Percentiles rank a stretch among this genome's conserved stretches.
Evolutionary conservation across 2,888 invertebrate genomes (phyloP).

Genomic region (Trissolcus japonicus): DNA sequence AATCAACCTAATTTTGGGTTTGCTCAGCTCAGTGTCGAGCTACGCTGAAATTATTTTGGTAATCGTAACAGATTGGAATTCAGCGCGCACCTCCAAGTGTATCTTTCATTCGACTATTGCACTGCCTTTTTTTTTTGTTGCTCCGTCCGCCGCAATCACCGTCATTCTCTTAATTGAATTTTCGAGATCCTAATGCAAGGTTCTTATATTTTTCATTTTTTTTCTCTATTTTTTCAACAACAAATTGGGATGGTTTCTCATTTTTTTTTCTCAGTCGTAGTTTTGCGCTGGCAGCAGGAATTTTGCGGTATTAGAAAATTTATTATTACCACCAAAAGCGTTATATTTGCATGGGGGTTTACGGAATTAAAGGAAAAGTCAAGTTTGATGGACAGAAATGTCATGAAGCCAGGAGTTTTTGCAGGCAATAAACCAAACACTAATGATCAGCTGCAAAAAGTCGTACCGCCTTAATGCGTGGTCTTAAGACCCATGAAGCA

Average conservation of each 20-base stretch:
- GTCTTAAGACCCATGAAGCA: conserved; percentile 44
- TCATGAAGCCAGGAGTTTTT: conserved; percentile 2
- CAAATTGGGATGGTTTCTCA: too few relatives aligned
- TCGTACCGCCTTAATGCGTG: conserved; percentile 61
- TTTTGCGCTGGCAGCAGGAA: too few relatives aligned
- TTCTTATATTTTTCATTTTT: too few relatives aligned
- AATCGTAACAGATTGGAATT: conserved; percentile 75
- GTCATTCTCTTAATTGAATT: conserved; percentile 48
- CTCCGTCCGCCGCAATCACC: conserved; percentile 35
- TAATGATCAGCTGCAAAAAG: conserved; percentile 63
- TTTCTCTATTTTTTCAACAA: too few relatives aligned
- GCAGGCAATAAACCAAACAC: conserved; percentile 58
- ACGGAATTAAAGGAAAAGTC: too few relatives aligned
- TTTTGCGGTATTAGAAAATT: too few relatives aligned
- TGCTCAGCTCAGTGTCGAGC: conserved; percentile 68
- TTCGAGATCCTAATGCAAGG: not conserved
- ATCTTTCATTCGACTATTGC: conserved; percentile 19
- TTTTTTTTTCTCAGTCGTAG: too few relatives aligned
- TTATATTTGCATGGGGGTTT: too few relatives aligned
- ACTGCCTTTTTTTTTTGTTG: conserved; percentile 5
- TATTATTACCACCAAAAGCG: too few relatives aligned
- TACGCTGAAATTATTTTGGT: conserved; percentile 74
- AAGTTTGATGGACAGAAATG: too few relatives aligned
- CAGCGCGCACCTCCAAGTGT: conserved; percentile 58
- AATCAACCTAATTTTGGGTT: conserved; percentile 76